Evolutionary conservation across 1,140 invertebrate species (phyloP).

Genomic region (Coenobita brevimanus): DNA sequence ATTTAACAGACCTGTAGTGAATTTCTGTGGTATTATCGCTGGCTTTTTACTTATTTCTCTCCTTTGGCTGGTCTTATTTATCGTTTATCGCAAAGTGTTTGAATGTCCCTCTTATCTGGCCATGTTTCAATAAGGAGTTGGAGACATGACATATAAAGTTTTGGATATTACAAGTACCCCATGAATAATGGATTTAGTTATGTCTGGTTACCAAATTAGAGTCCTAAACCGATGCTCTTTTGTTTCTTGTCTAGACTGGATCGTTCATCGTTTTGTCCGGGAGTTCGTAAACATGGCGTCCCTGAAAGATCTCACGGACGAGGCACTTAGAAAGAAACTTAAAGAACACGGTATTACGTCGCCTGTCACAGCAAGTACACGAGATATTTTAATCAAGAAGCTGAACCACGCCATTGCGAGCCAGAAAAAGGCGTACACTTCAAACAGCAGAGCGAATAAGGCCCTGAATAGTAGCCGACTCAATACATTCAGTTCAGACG

Average conservation of each 20-base stretch:
- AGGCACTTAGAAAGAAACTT: conserved; percentile 35
- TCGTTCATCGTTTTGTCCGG: background rate
- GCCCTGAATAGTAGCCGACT: conserved; percentile 15
- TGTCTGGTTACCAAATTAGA: too few species aligned
- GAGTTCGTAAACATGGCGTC: conserved; percentile 64
- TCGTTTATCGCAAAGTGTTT: background rate
- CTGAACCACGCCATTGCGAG: conserved; percentile 48
- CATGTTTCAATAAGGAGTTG: background rate
- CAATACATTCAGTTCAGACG: conserved; percentile 58
- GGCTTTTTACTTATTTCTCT: too few species aligned
- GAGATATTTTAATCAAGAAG: conserved; percentile 57
- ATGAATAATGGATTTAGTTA: too few species aligned
- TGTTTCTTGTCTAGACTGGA: background rate
- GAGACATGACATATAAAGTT: background rate
- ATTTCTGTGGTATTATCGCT: too few species aligned
- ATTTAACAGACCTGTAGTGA: too few species aligned
- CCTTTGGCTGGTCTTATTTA: too few species aligned
- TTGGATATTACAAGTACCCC: too few species aligned
- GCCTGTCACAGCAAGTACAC: conserved; percentile 51
- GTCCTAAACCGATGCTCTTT: background rate
- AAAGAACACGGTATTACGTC: conserved; percentile 47
- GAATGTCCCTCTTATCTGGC: background rate
- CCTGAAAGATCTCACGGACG: conserved; percentile 43
- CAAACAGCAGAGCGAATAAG: conserved; percentile 6
- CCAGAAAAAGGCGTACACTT: conserved; percentile 19